Evolutionary conservation across 2,113 vertebrate genomes (phyloP), one percentile per base, ranked within the genome.

Genomic region (Lophotis ruficrista): DNA sequence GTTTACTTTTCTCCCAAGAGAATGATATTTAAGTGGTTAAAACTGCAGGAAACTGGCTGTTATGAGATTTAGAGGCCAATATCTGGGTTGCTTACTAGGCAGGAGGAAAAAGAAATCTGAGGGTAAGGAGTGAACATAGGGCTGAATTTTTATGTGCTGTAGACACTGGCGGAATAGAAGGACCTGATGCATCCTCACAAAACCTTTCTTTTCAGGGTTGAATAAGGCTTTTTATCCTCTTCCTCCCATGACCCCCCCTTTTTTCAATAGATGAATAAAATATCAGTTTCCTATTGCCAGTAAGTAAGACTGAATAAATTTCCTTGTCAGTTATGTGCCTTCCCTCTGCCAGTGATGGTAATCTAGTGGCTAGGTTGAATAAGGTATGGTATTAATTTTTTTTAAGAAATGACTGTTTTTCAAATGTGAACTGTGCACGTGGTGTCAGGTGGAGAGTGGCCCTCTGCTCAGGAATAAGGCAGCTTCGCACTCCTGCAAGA

Each of bases 31-130:
- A 58, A 80, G 72, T 1, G 2, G 38, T 76, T 93, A 60, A 89
- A 96, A 57, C 61, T 82, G 51, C 78, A 93, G 62, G 83, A 81
- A 86, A 84, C 12, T 79, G 89, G 11, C 23, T 94, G 60, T 68
- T 81, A 65, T 43, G 70, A 80, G 83, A 69, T 95, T 89, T 70
- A 80, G 86, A 95, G 61, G 93, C 81, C 69, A 78, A 2, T 58
- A 31, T 87, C 53, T 84, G 86, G 43, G 77, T 78, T 90, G 48
- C 66, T 66, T 80, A 30, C 23, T 47, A 77, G 45, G 53, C 33
- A 79, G 86, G 61, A 91, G 41, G 66, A 66, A 48, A 90, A 89
- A 70, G 51, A 87, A 85, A 43, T 71, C 15, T 1, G 9, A 92
- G n/a, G 2, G 8, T 50, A 77, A 86, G n/a, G 33, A 80, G 41